Base-by-base conservation (phyloP, 2,113 vertebrate genomes). In the Vanacampus margaritifer region DNA sequence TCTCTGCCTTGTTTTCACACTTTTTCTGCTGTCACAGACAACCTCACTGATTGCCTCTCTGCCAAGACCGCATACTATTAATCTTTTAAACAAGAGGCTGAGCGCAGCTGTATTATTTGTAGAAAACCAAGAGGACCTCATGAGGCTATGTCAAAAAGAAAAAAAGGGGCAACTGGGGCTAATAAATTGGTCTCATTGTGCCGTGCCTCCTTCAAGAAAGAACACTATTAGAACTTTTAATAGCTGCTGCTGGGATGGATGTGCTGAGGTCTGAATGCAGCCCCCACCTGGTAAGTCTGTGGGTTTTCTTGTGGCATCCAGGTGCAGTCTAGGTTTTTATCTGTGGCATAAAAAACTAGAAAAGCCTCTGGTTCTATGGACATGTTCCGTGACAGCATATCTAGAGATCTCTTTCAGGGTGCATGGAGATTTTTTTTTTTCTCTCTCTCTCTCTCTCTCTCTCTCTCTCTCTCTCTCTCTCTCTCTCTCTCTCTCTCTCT, bases 11-110 rank as follows among this genome's bases (percentile, higher is more conserved):
- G 79, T 85, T 84, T 87, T 83, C 84, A 71, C 84, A 79, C 77
- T 79, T 80, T 71, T 79, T 81, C 68, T 68, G 75, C 84, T 87
- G 85, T 89, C 87, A 86, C 74, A 73, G 83, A 87, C 46, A 89
- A 84, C 82, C 84, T 84, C 68, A 41, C 73, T 74, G 87, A 83
- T 86, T 88, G 83, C 80, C 72, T 79, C 86, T 86, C 76, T 81
- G 83, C 82, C 78, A 76, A 81, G 76, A 84, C 80, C 65, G 81
- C 77, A 75, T 90, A 86, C 85, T 88, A 84, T 90, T 90, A 82
- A 90, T 90, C 80, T 90, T 89, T 90, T 88, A 90, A 87, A 87
- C 86, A 84, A 83, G 88, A 72, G 79, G 78, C 39, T n/a, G 61
- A 79, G 82, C 81, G 61, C 63, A 71, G 86, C 79, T 58, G 84